Conservation (phyloP, 2,797 vertebrate genomes). For the Acrocephalus scirpaceus region DNA sequence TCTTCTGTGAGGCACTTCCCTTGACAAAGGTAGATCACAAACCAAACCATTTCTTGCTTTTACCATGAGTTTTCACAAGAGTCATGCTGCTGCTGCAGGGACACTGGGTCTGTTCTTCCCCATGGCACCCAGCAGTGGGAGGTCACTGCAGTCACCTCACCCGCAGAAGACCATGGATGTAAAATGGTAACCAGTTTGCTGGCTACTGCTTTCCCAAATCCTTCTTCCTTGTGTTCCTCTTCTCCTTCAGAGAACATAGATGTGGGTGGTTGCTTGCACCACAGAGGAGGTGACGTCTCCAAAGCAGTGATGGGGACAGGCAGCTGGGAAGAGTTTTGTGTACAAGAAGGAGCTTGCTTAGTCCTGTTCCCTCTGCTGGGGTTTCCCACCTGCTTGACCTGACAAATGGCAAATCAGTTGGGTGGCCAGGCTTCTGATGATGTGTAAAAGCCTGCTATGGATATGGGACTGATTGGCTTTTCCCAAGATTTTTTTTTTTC, state of each 20-base stretch:
- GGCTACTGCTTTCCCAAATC: neutral
- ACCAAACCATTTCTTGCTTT: neutral
- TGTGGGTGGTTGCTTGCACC: neutral
- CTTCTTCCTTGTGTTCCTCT: neutral
- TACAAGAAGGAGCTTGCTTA: neutral
- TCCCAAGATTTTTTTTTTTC: neutral
- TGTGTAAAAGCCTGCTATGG: neutral
- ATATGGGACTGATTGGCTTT: neutral
- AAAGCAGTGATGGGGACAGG: neutral
- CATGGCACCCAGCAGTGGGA: neutral
- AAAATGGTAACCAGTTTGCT: neutral
- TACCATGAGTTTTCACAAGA: neutral
- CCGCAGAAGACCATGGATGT: neutral
- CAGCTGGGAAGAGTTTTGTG: neutral
- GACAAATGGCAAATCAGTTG: neutral
- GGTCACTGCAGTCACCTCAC: neutral
- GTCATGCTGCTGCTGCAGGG: neutral
- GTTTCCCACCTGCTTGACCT: neutral
- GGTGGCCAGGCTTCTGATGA: neutral
- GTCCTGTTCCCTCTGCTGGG: fast-evolving
- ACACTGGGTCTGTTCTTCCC: neutral
- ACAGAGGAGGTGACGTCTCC: neutral
- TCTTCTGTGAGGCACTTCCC: neutral
- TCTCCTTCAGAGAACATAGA: neutral
- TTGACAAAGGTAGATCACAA: fast-evolving